A percentile compares a stretch with the other conserved stretches of the same genome.
Conservation (phyloP, 2,888 invertebrate species). For the Idaea aversata region DNA sequence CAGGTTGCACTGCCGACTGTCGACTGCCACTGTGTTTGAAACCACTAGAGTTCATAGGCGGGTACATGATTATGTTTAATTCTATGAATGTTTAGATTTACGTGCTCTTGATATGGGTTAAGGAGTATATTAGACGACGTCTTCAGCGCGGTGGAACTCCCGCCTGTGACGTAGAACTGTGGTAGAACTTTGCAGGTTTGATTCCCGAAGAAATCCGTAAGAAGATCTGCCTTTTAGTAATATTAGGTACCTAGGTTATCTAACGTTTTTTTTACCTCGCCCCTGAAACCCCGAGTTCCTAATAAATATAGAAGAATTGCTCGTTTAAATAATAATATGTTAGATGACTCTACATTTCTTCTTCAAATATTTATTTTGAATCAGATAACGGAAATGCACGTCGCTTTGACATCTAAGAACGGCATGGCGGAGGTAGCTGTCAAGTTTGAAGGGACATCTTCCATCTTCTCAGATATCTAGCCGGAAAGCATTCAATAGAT, state of each 20-base stretch:
- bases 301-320: no score
- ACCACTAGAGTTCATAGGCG: background rate
- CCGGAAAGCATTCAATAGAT: background rate
- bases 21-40: background rate
- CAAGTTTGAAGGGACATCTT: background rate
- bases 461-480: background rate
- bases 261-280: no score
- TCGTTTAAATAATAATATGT: no score
- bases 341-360: background rate
- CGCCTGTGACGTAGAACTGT: no score
- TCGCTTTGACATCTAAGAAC: background rate
- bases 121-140: no score
- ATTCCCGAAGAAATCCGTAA: no score
- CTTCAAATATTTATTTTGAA: background rate
- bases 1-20: slow-evolving; percentile 1
- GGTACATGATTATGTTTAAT: background rate
- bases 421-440: background rate
- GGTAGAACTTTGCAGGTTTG: no score
- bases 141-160: no score
- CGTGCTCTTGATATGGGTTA: background rate
- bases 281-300: no score
- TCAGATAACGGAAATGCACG: background rate
- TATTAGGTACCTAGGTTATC: no score
- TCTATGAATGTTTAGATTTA: background rate
- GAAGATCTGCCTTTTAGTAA: no score